Conservation (phyloP, 2,113 vertebrate genomes). For the Eudyptes chrysolophus region DNA sequence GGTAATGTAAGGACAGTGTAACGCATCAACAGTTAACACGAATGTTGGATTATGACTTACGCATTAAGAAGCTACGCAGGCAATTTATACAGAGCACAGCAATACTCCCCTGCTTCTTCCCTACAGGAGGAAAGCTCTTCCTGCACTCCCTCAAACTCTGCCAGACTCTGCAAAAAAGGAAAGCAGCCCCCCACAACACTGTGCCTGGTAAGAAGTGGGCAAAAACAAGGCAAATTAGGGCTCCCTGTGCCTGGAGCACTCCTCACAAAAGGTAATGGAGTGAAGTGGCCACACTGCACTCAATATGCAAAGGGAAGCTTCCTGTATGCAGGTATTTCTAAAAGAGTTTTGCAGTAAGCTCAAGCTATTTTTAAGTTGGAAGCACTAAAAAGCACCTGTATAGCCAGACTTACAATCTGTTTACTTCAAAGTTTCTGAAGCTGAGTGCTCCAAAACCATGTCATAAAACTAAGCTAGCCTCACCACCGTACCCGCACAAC, state of each 20-base stretch:
- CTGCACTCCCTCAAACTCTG: not conserved
- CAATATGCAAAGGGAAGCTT: not conserved
- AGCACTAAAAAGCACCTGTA: not conserved
- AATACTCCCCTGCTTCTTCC: not conserved
- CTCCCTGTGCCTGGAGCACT: not conserved
- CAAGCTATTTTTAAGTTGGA: not conserved
- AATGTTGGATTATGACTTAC: not conserved
- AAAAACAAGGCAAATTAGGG: not conserved
- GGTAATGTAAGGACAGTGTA: not conserved
- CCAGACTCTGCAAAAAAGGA: not conserved
- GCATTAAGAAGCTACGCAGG: not conserved
- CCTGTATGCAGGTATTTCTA: not conserved
- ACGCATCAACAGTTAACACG: not conserved
- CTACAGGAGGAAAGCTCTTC: not conserved
- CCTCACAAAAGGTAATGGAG: not conserved
- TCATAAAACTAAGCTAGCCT: not conserved
- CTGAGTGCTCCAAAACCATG: not conserved
- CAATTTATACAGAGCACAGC: rapidly evolving
- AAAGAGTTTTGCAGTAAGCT: not conserved
- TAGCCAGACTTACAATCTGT: not conserved
- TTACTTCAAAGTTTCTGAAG: not conserved
- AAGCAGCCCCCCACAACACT: not conserved
- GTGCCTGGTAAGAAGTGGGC: not conserved
- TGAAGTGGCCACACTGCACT: rapidly evolving
- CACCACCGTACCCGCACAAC: rapidly evolving